Evolutionary conservation across 2,113 vertebrate species (phyloP).

Genomic region (Mugil cephalus): DNA sequence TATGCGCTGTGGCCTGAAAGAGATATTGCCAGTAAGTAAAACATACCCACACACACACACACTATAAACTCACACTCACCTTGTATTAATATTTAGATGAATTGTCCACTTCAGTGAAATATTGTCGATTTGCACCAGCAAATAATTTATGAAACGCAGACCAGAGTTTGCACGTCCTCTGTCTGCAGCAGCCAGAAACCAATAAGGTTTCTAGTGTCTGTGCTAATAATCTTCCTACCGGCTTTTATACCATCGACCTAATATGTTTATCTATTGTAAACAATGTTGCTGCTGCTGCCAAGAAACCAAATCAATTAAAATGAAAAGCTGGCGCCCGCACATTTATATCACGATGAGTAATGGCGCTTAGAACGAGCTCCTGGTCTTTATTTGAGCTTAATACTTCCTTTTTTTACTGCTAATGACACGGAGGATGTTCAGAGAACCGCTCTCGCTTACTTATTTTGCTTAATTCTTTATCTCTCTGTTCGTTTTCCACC

Average conservation of each 20-base stretch:
- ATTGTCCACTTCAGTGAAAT: constrained; percentile 81
- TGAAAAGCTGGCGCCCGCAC: constrained; percentile 13
- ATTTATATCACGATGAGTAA: constrained; percentile 45
- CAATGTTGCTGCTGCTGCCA: constrained; percentile 43
- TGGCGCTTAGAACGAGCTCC: constrained; percentile 21
- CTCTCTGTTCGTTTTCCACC: constrained; percentile 13
- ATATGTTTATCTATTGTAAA: constrained; percentile 64
- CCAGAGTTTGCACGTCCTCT: constrained; percentile 66
- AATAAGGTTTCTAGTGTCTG: constrained; percentile 57
- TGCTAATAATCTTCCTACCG: constrained; percentile 57
- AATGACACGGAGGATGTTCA: neutral
- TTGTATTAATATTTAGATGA: constrained; percentile 88
- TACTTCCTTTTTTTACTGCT: neutral
- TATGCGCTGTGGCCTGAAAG: constrained; percentile 97
- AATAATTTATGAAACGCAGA: constrained; percentile 78
- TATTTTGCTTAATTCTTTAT: neutral
- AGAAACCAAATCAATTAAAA: constrained; percentile 55
- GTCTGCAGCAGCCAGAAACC: constrained; percentile 62
- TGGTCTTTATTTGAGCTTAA: constrained; percentile 13
- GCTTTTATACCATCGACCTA: constrained; percentile 54
- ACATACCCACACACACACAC: constrained; percentile 20
- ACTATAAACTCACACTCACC: constrained; percentile 45
- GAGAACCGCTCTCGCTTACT: constrained; percentile 5
- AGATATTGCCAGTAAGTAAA: constrained; percentile 94
- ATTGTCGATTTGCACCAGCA: constrained; percentile 73